Evolutionary conservation across 2,113 vertebrate species (phyloP).

Genomic region (Eubucco bourcierii): DNA sequence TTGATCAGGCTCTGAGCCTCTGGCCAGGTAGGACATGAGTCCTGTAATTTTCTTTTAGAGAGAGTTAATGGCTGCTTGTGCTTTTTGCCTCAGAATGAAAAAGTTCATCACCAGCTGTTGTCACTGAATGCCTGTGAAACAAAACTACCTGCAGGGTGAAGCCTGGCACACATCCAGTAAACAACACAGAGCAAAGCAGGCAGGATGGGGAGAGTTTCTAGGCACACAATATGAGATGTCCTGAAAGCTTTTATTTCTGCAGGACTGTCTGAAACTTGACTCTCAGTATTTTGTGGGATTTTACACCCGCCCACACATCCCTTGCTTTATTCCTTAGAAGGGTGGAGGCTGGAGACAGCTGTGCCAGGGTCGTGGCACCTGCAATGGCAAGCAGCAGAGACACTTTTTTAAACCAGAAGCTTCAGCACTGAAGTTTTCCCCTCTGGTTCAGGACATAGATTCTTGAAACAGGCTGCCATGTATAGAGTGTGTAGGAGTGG

Average conservation of each 20-base stretch:
- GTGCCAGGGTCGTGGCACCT: conserved; percentile 12
- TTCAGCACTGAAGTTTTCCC: background rate
- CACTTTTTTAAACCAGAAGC: background rate
- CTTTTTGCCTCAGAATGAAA: background rate
- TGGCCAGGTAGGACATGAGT: conserved; percentile 4
- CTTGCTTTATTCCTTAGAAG: background rate
- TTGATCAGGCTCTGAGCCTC: background rate
- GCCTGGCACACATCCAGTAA: background rate
- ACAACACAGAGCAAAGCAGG: background rate
- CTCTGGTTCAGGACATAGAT: background rate
- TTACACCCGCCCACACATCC: background rate
- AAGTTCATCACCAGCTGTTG: background rate
- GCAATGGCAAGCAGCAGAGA: background rate
- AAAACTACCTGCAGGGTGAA: background rate
- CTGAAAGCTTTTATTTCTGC: background rate
- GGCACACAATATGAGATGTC: background rate
- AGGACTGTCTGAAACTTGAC: background rate
- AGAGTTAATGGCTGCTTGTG: background rate
- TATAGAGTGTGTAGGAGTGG: background rate
- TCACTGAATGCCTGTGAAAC: background rate
- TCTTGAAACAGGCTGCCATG: background rate
- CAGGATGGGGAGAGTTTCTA: background rate
- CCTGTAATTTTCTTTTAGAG: background rate
- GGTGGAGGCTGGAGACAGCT: background rate
- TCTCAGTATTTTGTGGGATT: background rate